Conservation (phyloP, 2,797 vertebrate species). For the Agapornis canus region DNA sequence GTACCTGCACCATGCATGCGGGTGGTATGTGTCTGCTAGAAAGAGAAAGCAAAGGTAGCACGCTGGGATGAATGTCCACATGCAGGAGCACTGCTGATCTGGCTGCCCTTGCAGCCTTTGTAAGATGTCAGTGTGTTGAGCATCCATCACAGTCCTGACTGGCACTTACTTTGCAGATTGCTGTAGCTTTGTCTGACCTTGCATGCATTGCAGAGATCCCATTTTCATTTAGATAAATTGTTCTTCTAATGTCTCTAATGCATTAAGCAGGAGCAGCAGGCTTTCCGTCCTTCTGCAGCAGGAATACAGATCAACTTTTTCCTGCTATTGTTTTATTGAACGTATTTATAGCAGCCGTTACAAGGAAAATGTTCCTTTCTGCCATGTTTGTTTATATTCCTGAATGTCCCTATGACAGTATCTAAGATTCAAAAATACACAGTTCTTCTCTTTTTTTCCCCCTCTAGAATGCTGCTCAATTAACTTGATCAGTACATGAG, state of each 20-base stretch:
- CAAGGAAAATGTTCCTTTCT: conserved; percentile 31
- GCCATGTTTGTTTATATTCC: conserved; percentile 15
- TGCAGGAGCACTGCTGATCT: background rate
- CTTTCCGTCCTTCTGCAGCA: conserved; percentile 57
- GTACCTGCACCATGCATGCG: background rate
- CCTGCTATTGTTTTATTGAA: conserved; percentile 68
- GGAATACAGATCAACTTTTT: conserved; percentile 55
- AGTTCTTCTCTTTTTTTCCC: background rate
- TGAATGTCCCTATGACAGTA: background rate
- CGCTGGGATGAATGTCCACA: background rate
- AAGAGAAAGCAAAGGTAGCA: background rate
- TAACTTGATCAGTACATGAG: background rate
- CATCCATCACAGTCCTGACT: background rate
- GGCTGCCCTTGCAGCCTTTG: background rate
- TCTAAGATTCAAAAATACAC: background rate
- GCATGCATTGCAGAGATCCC: background rate
- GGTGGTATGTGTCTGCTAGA: background rate
- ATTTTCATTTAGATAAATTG: conserved; percentile 21
- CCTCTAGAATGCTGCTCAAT: background rate
- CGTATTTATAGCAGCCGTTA: conserved; percentile 34
- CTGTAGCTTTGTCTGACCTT: background rate
- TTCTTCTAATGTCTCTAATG: background rate
- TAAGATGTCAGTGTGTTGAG: background rate
- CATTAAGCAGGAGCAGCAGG: background rate
- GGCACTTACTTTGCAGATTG: background rate